Conservation (phyloP, 2,113 vertebrate species). For the Peromyscus maniculatus region DNA sequence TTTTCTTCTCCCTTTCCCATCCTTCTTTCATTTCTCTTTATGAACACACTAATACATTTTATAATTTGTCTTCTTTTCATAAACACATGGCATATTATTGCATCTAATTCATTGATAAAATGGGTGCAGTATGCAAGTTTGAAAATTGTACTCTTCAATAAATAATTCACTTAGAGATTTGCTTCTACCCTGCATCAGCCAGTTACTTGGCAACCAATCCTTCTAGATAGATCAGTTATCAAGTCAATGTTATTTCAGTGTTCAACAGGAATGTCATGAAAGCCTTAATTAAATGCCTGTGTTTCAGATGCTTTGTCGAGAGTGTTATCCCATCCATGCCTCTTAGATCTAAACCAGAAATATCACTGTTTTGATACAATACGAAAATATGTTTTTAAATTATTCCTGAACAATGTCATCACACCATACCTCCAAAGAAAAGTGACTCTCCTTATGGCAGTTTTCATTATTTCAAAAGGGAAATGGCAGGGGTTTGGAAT, state of each 20-base stretch:
- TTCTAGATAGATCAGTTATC: not conserved
- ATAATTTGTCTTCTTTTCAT: not conserved
- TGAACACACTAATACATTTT: not conserved
- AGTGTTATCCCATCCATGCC: not conserved
- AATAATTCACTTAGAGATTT: not conserved
- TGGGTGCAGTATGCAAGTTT: not conserved
- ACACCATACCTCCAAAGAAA: not conserved
- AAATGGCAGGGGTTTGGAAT: not conserved
- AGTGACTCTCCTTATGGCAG: not conserved
- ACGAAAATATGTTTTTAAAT: not conserved
- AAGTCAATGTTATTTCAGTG: not conserved
- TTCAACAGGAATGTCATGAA: not conserved
- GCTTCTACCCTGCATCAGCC: not conserved
- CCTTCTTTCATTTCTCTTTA: not conserved
- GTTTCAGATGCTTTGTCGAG: not conserved
- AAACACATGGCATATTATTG: not conserved
- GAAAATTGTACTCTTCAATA: not conserved
- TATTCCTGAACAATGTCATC: not conserved
- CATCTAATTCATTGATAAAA: not conserved
- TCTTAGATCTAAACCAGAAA: not conserved
- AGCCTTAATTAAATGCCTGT: not conserved
- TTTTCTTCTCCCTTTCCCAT: too few species aligned
- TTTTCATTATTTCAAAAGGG: not conserved
- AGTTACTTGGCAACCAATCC: not conserved
- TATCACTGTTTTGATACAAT: not conserved